These are phyloP conservation scores for Melanargia galathea DNA, from an alignment of 2,888 invertebrate species.

Conservation along the genomic window DNA sequence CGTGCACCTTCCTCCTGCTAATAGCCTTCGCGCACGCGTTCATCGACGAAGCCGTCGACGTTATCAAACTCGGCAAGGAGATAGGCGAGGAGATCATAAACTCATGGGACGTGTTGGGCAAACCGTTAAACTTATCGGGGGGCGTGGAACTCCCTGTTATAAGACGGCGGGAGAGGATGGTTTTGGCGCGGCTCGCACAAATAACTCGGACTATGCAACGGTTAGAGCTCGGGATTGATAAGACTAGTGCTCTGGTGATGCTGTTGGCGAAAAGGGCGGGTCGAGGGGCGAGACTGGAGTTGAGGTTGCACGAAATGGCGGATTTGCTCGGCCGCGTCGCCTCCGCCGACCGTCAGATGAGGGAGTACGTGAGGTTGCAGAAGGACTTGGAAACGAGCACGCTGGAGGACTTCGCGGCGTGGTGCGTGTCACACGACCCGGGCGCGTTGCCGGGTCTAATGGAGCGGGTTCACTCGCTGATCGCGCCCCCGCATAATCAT, in stretches of 20 bases:
- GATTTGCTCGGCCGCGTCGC: conserved; percentile 83
- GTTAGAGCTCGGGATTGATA: conserved; percentile 61
- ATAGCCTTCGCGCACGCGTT: conserved; percentile 65
- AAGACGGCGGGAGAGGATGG: conserved; percentile 82
- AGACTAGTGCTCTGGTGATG: conserved; percentile 54
- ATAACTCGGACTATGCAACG: conserved; percentile 61
- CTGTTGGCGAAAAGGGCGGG: conserved; percentile 67
- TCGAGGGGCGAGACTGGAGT: conserved; percentile 76
- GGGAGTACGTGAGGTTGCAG: conserved; percentile 79
- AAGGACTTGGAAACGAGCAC: conserved; percentile 84
- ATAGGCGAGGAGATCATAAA: conserved; percentile 82
- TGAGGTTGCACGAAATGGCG: conserved; percentile 83
- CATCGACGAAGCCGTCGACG: conserved; percentile 83
- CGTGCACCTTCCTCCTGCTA: conserved; percentile 58
- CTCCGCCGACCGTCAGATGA: conserved; percentile 82
- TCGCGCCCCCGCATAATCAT: conserved; percentile 76
- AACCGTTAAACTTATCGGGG: conserved; percentile 74
- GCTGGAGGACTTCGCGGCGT: conserved; percentile 86
- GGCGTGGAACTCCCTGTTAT: conserved; percentile 84
- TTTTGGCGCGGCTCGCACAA: conserved; percentile 74
- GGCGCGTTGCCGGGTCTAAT: conserved; percentile 85
- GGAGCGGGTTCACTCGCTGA: conserved; percentile 84
- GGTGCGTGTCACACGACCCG: conserved; percentile 86
- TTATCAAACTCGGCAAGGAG: conserved; percentile 82
- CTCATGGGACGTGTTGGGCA: conserved; percentile 85